Conservation (phyloP, 2,888 invertebrate genomes). For the Hirtodrosophila confusa region DNA sequence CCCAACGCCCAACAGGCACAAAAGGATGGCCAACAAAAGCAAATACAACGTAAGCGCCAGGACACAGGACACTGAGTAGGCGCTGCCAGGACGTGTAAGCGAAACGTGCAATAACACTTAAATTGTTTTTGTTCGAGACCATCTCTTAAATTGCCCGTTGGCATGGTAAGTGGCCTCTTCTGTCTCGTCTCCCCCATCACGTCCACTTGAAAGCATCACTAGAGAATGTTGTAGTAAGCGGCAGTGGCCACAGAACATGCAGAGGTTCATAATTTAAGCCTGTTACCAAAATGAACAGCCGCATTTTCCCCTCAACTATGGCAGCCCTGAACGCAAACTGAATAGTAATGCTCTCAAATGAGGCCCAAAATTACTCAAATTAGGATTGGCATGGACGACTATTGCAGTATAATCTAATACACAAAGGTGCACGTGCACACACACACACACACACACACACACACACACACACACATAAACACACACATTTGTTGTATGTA, state of each 20-base stretch:
- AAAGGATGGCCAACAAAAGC: slow-evolving; percentile 24
- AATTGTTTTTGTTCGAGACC: slow-evolving; percentile 67
- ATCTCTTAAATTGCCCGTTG: slow-evolving; percentile 41
- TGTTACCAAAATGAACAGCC: slow-evolving; percentile 44
- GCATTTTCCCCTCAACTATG: slow-evolving; percentile 3
- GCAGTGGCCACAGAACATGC: slow-evolving; percentile 29
- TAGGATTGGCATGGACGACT: slow-evolving; percentile 40
- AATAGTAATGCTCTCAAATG: slow-evolving; percentile 72
- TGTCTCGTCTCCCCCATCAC: not conserved
- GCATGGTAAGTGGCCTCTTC: slow-evolving; percentile 52
- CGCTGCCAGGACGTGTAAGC: slow-evolving; percentile 42
- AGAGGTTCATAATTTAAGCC: slow-evolving; percentile 66
- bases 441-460: slow-evolving; percentile 2
- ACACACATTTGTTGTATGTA: slow-evolving; percentile 3
- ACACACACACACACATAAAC: not conserved
- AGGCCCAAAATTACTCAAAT: slow-evolving; percentile 66
- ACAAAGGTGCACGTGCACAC: slow-evolving; percentile 4
- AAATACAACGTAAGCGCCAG: slow-evolving; percentile 17
- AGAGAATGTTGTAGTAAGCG: slow-evolving; percentile 24
- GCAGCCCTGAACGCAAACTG: slow-evolving; percentile 51
- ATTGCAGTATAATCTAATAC: slow-evolving; percentile 26
- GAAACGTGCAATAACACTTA: slow-evolving; percentile 78
- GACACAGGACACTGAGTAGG: slow-evolving; percentile 18
- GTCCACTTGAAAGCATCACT: slow-evolving; percentile 26
- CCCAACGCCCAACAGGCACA: slow-evolving; percentile 11